Conservation (phyloP, 2,797 vertebrate genomes). For the Knipowitschia caucasica region DNA sequence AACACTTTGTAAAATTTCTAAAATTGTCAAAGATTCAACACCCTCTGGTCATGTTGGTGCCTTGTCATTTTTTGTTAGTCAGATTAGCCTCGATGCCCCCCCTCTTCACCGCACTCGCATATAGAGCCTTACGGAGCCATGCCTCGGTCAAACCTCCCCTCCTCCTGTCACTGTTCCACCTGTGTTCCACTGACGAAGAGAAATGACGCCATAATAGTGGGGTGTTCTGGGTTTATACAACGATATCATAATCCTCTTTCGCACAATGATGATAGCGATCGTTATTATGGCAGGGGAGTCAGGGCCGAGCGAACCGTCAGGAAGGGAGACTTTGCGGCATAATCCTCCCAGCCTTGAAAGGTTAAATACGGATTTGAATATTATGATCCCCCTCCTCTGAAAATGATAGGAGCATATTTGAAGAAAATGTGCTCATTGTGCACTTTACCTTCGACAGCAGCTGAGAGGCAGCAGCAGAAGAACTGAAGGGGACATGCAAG, state of each 20-base stretch:
- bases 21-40: too few species aligned
- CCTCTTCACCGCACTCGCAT: constrained; percentile 1
- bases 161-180: constrained; percentile 58
- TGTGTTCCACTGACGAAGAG: constrained; percentile 70
- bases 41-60: too few species aligned
- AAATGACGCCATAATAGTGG: constrained; percentile 79
- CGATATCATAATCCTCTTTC: constrained; percentile 81
- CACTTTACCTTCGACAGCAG: constrained; percentile 64
- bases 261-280: constrained; percentile 83
- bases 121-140: constrained; percentile 49
- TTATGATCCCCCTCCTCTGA: constrained; percentile 74
- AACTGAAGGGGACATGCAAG: constrained; percentile 48
- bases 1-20: too few species aligned
- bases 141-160: constrained; percentile 70
- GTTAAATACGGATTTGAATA: constrained; percentile 83
- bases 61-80: background rate
- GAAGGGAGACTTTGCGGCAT: constrained; percentile 78
- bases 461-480: constrained; percentile 47
- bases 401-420: constrained; percentile 69
- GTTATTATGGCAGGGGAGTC: constrained; percentile 79
- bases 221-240: constrained; percentile 80
- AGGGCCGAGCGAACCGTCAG: constrained; percentile 69
- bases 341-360: constrained; percentile 79
- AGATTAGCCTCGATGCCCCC: background rate
- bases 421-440: constrained; percentile 71